Percentiles rank a stretch among this genome's conserved stretches.
These are phyloP conservation scores for Rynchops niger DNA, from an alignment of 2,113 vertebrate species.

Conservation along the genomic window DNA sequence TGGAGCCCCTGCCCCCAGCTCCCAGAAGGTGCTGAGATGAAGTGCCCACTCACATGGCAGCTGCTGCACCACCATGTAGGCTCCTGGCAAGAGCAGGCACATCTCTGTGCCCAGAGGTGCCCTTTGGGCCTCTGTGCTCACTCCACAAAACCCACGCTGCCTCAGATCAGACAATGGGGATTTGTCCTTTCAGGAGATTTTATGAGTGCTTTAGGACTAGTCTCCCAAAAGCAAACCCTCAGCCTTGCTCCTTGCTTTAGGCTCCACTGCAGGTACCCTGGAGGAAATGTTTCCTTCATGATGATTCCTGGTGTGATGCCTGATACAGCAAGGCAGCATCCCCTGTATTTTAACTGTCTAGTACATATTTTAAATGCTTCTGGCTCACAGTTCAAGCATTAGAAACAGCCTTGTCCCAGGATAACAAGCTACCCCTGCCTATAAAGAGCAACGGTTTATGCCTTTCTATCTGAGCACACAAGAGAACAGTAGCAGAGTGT, in stretches of 20 bases:
- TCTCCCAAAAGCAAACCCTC: not conserved
- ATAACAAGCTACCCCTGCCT: not conserved
- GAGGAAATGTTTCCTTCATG: not conserved
- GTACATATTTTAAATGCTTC: conserved; percentile 14
- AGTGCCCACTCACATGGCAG: not conserved
- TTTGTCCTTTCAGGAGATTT: not conserved
- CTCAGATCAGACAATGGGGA: not conserved
- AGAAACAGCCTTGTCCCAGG: not conserved
- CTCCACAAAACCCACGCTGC: not conserved
- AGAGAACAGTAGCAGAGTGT: conserved; percentile 4
- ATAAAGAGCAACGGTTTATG: not conserved
- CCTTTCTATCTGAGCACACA: not conserved
- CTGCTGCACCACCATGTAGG: not conserved
- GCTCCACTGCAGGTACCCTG: not conserved
- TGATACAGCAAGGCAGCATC: not conserved
- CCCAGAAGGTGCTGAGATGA: not conserved
- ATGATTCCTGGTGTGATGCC: not conserved
- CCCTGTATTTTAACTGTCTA: not conserved
- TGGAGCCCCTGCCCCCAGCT: not conserved
- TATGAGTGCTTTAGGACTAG: not conserved
- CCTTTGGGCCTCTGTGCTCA: not conserved
- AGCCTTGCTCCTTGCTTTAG: not conserved
- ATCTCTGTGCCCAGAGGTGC: not conserved
- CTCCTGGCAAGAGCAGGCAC: not conserved
- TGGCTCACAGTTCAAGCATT: not conserved